phyloP scores from a whole-genome alignment of 2,888 invertebrate species.

The Bibio marci region DNA sequence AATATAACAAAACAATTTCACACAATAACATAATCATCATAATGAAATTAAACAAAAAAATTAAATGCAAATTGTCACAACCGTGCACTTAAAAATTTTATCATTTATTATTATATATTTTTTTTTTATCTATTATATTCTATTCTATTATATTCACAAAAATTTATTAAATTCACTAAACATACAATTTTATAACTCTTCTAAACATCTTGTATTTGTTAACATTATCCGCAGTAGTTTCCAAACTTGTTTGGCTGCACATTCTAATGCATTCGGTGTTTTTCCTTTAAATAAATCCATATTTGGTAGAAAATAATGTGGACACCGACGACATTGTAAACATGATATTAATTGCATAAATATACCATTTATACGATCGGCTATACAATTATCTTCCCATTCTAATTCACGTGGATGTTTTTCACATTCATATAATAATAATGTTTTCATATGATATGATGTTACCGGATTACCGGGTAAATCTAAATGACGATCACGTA shows the following conservation, averaged over 20 bases:
- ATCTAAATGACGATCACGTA: constrained; percentile 81
- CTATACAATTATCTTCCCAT: constrained; percentile 84
- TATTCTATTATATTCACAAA: no score
- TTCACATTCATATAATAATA: constrained; percentile 88
- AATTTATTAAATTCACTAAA: no score
- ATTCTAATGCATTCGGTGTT: constrained; percentile 76
- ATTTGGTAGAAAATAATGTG: constrained; percentile 89
- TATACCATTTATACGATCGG: constrained; percentile 86
- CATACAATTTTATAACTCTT: constrained; percentile 71
- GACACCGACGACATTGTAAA: constrained; percentile 85
- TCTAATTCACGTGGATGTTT: constrained; percentile 88
- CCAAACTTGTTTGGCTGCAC: constrained; percentile 90
- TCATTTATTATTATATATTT: no score
- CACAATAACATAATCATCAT: no score
- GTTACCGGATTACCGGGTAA: constrained; percentile 78
- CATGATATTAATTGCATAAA: constrained; percentile 89
- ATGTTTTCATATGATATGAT: constrained; percentile 78
- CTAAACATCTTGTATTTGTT: constrained; percentile 79
- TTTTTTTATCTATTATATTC: no score
- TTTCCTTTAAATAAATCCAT: constrained; percentile 89
- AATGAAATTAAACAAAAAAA: no score
- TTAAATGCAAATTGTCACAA: no score
- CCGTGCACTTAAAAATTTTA: no score
- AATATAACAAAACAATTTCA: no score
- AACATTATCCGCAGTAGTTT: constrained; percentile 78